Percentiles rank a stretch among this genome's conserved stretches.
Evolutionary conservation across 2,888 invertebrate species (phyloP).

Genomic region (Clanis bilineata): DNA sequence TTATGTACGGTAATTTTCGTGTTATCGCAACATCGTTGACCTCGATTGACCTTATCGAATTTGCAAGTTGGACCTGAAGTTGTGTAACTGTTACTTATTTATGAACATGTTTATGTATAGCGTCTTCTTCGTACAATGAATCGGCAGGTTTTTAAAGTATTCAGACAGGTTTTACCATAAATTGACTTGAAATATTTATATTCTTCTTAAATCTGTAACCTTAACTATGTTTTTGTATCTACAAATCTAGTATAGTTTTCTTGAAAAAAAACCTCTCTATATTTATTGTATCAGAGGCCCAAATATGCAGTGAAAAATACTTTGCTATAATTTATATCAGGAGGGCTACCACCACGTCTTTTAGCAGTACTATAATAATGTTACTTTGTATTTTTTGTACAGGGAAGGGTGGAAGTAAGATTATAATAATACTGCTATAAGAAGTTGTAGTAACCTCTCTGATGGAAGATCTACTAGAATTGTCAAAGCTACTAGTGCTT

Average conservation of each 20-base stretch:
- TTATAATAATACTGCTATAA: too few species aligned
- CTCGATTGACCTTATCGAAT: slow-evolving; percentile 46
- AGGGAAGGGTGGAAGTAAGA: too few species aligned
- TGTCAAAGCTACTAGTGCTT: too few species aligned
- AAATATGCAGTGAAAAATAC: too few species aligned
- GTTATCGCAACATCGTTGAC: slow-evolving; percentile 40
- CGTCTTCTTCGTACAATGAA: neutral
- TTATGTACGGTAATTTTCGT: slow-evolving; percentile 25
- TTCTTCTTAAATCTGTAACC: neutral
- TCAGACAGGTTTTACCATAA: neutral
- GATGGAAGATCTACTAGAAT: too few species aligned
- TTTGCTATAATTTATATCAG: too few species aligned
- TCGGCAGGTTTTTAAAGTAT: neutral
- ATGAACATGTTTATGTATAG: neutral
- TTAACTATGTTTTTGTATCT: neutral
- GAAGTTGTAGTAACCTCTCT: too few species aligned
- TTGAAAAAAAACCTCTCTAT: neutral
- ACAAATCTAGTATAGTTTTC: neutral
- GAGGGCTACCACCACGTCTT: too few species aligned
- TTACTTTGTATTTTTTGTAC: too few species aligned
- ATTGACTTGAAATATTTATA: neutral
- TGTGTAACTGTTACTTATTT: slow-evolving; percentile 7
- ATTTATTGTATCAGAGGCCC: neutral
- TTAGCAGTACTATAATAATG: too few species aligned
- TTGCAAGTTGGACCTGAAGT: slow-evolving; percentile 19